These are phyloP conservation scores for Drosophila nr. medialis DNA, from an alignment of 2,888 invertebrate species.

Conservation along the genomic window DNA sequence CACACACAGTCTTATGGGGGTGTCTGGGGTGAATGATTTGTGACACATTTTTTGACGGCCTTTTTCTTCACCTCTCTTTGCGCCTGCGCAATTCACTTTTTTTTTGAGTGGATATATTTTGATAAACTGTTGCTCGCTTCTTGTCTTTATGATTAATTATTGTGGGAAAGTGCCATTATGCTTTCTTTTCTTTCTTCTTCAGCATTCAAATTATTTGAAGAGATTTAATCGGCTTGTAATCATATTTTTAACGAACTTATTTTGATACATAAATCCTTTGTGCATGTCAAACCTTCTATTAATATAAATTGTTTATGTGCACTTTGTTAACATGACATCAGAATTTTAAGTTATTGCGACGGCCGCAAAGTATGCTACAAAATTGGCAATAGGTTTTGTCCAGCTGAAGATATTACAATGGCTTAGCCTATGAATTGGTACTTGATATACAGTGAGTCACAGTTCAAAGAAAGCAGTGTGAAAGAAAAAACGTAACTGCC, in stretches of 20 bases:
- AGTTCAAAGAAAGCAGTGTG: no score
- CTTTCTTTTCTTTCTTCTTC: not conserved
- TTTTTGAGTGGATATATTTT: conserved; percentile 31
- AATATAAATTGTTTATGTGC: not conserved
- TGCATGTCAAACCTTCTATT: not conserved
- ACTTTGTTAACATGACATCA: not conserved
- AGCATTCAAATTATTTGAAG: not conserved
- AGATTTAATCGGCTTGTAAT: not conserved
- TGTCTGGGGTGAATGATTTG: conserved; percentile 75
- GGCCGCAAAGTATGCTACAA: conserved; percentile 9
- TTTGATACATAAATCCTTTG: not conserved
- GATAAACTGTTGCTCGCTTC: conserved; percentile 5
- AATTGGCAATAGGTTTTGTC: not conserved
- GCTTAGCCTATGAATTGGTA: not conserved
- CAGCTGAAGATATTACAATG: not conserved
- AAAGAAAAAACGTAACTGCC: no score
- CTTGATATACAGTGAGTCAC: not conserved
- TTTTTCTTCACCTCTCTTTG: conserved; percentile 21
- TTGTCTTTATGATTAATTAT: conserved; percentile 61
- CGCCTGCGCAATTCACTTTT: conserved; percentile 36
- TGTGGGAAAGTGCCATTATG: conserved; percentile 60
- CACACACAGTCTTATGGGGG: conserved; percentile 2
- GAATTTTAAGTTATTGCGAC: not conserved
- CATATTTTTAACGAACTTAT: not conserved
- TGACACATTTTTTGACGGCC: conserved; percentile 73